Evolutionary conservation across 2,113 vertebrate species (phyloP), one percentile per base, ranked within the genome.

Genomic region (Catharus minimus): DNA sequence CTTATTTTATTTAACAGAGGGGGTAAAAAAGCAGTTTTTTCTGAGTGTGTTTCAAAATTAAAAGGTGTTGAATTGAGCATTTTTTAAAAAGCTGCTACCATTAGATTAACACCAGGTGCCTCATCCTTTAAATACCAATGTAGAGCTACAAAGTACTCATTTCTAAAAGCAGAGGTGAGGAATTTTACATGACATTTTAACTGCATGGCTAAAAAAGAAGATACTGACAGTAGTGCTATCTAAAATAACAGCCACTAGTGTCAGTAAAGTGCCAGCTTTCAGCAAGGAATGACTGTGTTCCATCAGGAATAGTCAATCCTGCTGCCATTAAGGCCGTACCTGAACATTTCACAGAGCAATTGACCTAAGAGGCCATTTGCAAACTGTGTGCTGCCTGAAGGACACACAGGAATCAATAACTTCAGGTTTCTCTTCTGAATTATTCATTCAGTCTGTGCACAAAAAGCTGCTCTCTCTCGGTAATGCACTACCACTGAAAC

Each of bases 401-500:
- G 80, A 86, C 0, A 0, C 14, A 28, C 15, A 60, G 49, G 26
- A 94, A 95, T 94, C 94, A 73, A 62, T 86, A 94, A 78, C 32
- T 36, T 61, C 46, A 68, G n/a, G 46, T 62, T 94, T 50, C 77
- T 93, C 1, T 2, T 68, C 69, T 89, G 62, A 92, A 95, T 94
- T 92, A 95, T 95, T 91, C 28, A 94, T 68, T 80, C 1, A 2
- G 23, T 11, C 88, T 43, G 18, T 36, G 41, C 73, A 72, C 53
- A 81, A 39, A 76, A 74, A 92, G 57, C 73, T 69, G 26, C 16
- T 52, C 36, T 38, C 50, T 73, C 74, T 60, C 4, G 0, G 32
- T 79, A 75, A 61, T 33, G 73, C 13, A 19, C 28, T 44, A 22
- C 5, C 76, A 69, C 61, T 39, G 57, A 7, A 23, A 17, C 12